phyloP scores from a whole-genome alignment of 2,797 vertebrate species.

The Danio kyathit region DNA sequence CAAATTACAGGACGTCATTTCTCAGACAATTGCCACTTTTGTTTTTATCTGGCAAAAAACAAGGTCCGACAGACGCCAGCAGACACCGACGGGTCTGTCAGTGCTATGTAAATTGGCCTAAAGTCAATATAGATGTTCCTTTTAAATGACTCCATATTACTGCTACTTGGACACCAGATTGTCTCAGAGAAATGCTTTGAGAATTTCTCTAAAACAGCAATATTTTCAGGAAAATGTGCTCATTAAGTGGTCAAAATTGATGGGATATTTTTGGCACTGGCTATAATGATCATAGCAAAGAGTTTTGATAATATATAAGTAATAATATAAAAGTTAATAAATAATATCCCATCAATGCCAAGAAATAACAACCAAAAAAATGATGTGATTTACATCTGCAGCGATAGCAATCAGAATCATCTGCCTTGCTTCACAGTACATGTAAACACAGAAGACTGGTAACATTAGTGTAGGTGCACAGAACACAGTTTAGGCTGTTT shows the following conservation, averaged over 20 bases:
- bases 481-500: background rate
- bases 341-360: too few species aligned
- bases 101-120: too few species aligned
- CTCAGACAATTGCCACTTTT: too few species aligned
- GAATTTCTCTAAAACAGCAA: background rate
- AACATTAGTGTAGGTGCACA: background rate
- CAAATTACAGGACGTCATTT: too few species aligned
- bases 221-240: background rate
- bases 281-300: background rate
- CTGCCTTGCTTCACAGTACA: background rate
- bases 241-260: background rate
- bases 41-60: too few species aligned
- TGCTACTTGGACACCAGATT: background rate
- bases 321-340: too few species aligned
- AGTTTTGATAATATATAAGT: too few species aligned
- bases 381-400: background rate
- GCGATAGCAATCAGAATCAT: background rate
- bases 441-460: background rate
- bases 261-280: background rate
- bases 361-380: background rate
- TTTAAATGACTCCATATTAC: background rate
- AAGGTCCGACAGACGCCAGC: too few species aligned
- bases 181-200: background rate
- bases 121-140: background rate
- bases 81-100: too few species aligned